A percentile compares a stretch with the other conserved stretches of the same genome.
phyloP scores from a whole-genome alignment of 2,113 vertebrate genomes.

The Oryzias woworae region DNA sequence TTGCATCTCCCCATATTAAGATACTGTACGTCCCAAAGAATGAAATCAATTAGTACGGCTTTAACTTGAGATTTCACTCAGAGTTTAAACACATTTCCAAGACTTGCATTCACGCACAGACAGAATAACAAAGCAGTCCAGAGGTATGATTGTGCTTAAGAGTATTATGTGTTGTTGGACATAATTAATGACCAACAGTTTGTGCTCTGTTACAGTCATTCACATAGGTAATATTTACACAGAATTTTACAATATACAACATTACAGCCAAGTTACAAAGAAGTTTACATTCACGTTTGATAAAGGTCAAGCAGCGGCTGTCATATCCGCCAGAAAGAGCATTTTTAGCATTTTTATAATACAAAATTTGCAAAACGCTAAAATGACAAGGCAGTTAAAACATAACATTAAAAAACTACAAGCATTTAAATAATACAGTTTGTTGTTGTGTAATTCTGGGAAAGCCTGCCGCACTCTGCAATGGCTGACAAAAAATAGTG shows the following conservation, averaged over 20 bases:
- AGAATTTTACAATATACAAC: conserved; percentile 25
- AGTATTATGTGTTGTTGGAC: conserved; percentile 40
- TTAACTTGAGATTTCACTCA: background rate
- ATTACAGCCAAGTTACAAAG: conserved; percentile 43
- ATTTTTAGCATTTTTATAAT: too few species aligned
- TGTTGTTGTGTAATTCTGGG: too few species aligned
- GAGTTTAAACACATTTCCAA: background rate
- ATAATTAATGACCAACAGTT: conserved; percentile 34
- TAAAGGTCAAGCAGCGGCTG: conserved; percentile 36
- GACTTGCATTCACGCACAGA: background rate
- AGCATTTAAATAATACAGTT: too few species aligned
- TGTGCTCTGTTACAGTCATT: conserved; percentile 54
- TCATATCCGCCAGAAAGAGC: background rate
- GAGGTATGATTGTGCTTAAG: conserved; percentile 42
- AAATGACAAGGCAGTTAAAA: too few species aligned
- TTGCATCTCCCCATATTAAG: too few species aligned
- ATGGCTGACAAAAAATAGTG: too few species aligned
- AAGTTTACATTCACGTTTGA: conserved; percentile 60
- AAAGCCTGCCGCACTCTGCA: too few species aligned
- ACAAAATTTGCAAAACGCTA: too few species aligned
- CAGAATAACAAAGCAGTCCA: conserved; percentile 13
- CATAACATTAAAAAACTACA: background rate
- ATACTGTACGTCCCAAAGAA: background rate
- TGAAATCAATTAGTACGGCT: background rate
- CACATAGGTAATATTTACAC: conserved; percentile 50